phyloP scores from a whole-genome alignment of 2,797 vertebrate genomes.

The Helarctos malayanus region DNA sequence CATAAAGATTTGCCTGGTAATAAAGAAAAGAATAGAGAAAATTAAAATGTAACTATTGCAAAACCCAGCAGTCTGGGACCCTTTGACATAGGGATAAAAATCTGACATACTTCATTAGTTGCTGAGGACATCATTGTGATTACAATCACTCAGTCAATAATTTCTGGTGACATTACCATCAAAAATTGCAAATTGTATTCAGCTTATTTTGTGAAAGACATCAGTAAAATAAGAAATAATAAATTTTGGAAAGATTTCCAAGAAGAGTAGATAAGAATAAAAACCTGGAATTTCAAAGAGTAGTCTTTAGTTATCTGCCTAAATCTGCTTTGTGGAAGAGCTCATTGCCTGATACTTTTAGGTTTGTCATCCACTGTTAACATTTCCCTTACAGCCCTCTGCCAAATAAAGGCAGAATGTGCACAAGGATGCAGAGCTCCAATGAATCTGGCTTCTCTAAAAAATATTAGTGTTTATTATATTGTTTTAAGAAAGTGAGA shows the following conservation, averaged over 20 bases:
- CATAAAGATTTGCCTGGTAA: background rate
- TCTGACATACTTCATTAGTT: background rate
- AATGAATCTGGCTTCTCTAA: background rate
- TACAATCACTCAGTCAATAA: background rate
- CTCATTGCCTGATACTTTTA: background rate
- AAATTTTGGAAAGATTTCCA: background rate
- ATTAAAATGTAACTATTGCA: background rate
- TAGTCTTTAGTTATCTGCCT: background rate
- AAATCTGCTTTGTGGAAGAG: background rate
- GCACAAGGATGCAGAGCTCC: background rate
- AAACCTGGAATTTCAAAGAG: background rate
- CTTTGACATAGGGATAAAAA: background rate
- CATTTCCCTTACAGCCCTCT: background rate
- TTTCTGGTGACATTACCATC: background rate
- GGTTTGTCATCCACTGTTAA: background rate
- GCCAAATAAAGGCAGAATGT: background rate
- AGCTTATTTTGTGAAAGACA: background rate
- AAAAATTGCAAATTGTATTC: background rate
- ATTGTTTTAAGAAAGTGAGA: constrained; percentile 2
- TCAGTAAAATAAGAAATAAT: constrained; percentile 9
- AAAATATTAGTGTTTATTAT: background rate
- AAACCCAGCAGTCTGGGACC: background rate
- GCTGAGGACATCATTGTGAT: background rate
- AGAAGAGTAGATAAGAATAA: background rate
- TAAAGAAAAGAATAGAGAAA: background rate